Conservation (phyloP, 92 coral and sea anemone genomes). For the Siderastrea siderea region DNA sequence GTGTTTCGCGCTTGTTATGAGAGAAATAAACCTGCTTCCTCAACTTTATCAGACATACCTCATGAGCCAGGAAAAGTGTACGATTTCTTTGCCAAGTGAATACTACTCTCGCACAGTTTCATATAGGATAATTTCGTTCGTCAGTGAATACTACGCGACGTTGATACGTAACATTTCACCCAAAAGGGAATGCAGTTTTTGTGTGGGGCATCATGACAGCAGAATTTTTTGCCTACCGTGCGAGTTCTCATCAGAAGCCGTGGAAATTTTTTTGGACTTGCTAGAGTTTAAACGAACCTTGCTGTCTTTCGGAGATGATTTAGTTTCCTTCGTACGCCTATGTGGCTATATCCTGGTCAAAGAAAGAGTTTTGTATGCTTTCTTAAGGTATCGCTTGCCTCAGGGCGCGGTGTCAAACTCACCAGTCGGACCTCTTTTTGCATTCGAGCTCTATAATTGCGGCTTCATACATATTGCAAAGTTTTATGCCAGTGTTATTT, state of each 20-base stretch:
- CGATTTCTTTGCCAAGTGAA: background rate
- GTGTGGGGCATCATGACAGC: background rate
- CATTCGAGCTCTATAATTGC: background rate
- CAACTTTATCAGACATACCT: background rate
- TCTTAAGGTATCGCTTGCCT: background rate
- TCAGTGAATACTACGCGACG: background rate
- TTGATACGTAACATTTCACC: background rate
- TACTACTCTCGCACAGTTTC: background rate
- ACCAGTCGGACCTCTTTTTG: background rate
- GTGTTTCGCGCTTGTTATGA: no score
- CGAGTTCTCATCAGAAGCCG: background rate
- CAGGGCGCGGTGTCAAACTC: background rate
- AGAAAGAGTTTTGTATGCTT: background rate
- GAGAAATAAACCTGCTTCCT: no score
- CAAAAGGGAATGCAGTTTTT: background rate
- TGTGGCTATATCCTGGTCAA: background rate
- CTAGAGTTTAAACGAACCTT: no score
- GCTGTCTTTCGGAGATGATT: background rate
- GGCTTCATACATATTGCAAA: background rate
- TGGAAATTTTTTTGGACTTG: no score
- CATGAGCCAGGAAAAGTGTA: background rate
- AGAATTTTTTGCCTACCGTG: background rate
- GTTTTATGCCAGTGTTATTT: background rate
- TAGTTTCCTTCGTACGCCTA: background rate
- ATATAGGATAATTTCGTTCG: background rate